phyloP scores from a whole-genome alignment of 2,888 invertebrate species.

The Frankliniella fusca region DNA sequence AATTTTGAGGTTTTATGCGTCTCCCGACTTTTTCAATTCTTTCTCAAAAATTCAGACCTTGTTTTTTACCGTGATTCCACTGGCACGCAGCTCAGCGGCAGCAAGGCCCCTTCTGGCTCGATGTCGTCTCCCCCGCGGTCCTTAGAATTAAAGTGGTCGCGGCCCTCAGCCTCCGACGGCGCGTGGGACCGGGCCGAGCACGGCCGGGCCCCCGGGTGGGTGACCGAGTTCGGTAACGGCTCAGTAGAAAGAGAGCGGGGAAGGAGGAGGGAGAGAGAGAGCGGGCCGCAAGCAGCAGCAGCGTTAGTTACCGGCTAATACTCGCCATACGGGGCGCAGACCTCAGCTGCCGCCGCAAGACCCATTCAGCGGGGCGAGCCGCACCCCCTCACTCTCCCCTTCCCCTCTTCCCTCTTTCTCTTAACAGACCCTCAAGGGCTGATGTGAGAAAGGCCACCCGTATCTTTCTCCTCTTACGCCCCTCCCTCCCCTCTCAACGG shows the following conservation, averaged over 20 bases:
- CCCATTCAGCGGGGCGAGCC: neutral
- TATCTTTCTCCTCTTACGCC: neutral
- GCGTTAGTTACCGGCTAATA: constrained; percentile 10
- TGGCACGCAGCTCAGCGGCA: no score
- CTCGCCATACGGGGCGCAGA: neutral
- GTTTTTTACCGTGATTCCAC: no score
- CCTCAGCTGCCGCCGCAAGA: neutral
- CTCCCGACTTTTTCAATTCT: no score
- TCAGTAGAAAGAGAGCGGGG: no score
- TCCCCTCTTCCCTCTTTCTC: no score
- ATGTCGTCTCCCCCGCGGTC: neutral
- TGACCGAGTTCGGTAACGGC: no score
- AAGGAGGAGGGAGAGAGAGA: neutral
- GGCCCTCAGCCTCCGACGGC: neutral
- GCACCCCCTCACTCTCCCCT: no score
- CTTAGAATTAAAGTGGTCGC: neutral
- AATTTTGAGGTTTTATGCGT: no score
- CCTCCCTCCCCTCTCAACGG: neutral
- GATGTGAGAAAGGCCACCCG: no score
- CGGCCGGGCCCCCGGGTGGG: neutral
- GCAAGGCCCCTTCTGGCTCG: no score
- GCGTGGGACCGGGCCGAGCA: neutral
- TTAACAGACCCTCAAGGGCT: no score
- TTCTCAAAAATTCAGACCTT: no score
- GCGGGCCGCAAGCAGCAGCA: neutral